These are phyloP conservation scores for Zeugodacus cucurbitae DNA, from an alignment of 1,140 invertebrate genomes.

Conservation along the genomic window DNA sequence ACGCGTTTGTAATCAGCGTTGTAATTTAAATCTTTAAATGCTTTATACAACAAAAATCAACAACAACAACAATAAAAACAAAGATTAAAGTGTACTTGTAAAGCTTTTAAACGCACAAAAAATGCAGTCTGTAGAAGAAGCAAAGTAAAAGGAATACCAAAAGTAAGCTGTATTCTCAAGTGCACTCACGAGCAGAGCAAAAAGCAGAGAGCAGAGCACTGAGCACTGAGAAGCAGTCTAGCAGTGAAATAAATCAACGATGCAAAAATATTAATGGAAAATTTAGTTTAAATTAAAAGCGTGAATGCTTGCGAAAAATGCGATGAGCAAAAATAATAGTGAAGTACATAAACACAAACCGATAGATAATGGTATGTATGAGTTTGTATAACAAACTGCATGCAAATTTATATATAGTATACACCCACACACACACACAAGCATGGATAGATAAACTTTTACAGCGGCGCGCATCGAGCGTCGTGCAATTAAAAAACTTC, in stretches of 20 bases:
- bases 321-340: not conserved
- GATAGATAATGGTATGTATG: not conserved
- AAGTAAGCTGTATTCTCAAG: not conserved
- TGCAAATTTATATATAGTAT: not conserved
- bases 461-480: not conserved
- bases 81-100: not conserved
- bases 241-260: not conserved
- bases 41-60: not conserved
- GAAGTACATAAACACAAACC: not conserved
- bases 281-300: conserved; percentile 27
- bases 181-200: not conserved
- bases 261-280: conserved; percentile 5
- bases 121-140: not conserved
- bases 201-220: not conserved
- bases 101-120: conserved; percentile 31
- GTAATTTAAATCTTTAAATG: not conserved
- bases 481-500: conserved; percentile 24
- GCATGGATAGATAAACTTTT: not conserved
- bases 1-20: not conserved
- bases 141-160: not conserved
- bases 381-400: not conserved
- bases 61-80: not conserved
- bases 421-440: not conserved
- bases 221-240: not conserved
- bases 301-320: not conserved